Percentiles rank a stretch among this genome's conserved stretches.
Conservation (phyloP, 1,140 invertebrate genomes). For the Lamellibrachia luymesi region DNA sequence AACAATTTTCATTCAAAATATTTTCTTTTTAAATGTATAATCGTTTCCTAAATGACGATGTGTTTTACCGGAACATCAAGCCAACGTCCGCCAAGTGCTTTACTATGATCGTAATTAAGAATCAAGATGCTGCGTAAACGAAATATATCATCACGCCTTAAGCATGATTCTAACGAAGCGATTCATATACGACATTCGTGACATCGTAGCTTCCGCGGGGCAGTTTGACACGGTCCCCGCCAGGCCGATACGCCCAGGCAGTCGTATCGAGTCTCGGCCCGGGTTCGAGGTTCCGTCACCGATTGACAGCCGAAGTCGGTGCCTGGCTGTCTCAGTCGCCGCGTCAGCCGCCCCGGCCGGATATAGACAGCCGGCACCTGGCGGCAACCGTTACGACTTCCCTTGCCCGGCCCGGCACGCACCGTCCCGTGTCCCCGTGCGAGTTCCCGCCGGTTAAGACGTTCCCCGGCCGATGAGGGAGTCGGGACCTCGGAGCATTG, state of each 20-base stretch:
- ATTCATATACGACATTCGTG: too few relatives aligned
- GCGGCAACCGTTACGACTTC: neutral
- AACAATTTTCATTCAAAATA: too few relatives aligned
- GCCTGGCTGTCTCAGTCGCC: neutral
- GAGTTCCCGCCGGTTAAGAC: neutral
- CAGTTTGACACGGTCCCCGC: too few relatives aligned
- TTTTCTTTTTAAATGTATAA: too few relatives aligned
- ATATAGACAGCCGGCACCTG: neutral
- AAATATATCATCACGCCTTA: too few relatives aligned
- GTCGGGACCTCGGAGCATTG: neutral
- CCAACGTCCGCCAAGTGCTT: too few relatives aligned
- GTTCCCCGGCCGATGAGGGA: neutral
- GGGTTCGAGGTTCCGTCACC: neutral
- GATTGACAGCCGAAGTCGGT: neutral
- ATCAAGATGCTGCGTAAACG: too few relatives aligned
- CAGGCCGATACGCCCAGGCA: neutral
- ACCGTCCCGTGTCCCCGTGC: neutral
- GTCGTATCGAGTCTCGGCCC: neutral
- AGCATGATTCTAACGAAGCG: too few relatives aligned
- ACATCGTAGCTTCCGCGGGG: too few relatives aligned
- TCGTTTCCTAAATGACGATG: too few relatives aligned
- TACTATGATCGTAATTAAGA: too few relatives aligned
- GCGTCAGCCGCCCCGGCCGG: neutral
- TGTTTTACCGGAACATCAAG: too few relatives aligned
- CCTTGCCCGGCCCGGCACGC: neutral